Evolutionary conservation across 1,140 invertebrate genomes (phyloP), one percentile per base, ranked within the genome.

Genomic region (Leptoteleia sp.): DNA sequence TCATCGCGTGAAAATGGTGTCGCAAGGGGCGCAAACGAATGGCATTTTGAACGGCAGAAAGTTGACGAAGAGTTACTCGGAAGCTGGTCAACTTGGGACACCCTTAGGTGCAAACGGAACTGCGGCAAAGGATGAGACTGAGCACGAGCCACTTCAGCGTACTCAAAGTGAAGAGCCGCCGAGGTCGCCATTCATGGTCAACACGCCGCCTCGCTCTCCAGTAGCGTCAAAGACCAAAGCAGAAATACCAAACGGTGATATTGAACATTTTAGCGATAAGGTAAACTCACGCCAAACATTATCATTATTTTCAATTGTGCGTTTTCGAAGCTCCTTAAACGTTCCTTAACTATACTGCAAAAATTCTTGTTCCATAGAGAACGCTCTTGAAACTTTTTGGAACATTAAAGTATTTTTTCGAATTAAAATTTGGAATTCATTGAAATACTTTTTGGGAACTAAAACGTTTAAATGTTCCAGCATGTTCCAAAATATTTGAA

Each of bases 11-110:
- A 94, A 94, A 85, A 96, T 96, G 93, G 94, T 96, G 13, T 96
- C 95, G 1, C 95, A 96, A 85, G 95, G 95, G 13, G 95, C 95
- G 4, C 95, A 96, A 88, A 96, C 95, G 0, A 96, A 96, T 88
- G 95, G 95, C 0, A 89, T 93, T 13, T 89, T 93, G 16, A 92
- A 92, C 55, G 92, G 92, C 11, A 89, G 95, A 68, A 94, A 94
- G 87, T 88, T 96, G 42, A 94, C 93, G 9, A 96, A 96, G 87
- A 96, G 95, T 75, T 94, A 94, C 79, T 96, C 95, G 0, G 95
- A 96, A 89, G 94, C 94, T 15, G 93, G 92, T 85, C 89, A 90
- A 86, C 89, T 92, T 62, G 87, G 89, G 0, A 86, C 83, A 31
- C 86, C 89, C 6, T 65, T 89, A 12, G 85, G 87, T 42, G 81